Base-by-base conservation (phyloP, 2,113 vertebrate species). In the Campylomormyrus numenius region DNA sequence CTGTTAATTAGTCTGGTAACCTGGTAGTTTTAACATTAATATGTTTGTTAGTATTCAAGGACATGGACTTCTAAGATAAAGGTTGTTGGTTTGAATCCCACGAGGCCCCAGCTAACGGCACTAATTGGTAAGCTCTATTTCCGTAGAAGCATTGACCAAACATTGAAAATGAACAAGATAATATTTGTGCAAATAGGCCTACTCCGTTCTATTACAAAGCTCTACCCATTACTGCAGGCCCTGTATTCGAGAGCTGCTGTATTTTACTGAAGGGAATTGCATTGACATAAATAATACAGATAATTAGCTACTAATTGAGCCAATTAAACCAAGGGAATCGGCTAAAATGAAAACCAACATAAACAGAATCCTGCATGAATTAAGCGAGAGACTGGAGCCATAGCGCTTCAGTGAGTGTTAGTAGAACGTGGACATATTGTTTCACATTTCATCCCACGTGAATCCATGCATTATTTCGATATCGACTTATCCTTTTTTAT, bases 271-370 rank as follows among this genome's bases (percentile, higher is more conserved):
- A 53, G 50, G 49, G 85, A 53, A 87, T 53, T 87, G 24, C 50
- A 17, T 19, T 53, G 85, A 53, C 85, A 87, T 19, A 87, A 53
- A 87, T 48, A 87, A 87, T 87, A 52, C 85, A 52, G 83, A 85
- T 85, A 85, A 85, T 85, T 48, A 85, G 45, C 50, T 56, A 53
- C n/a, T 87, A 87, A 87, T 87, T 87, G 49, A 50, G 85, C 49
- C 85, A 52, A 87, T 52, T 87, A 87, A 87, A n/a, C 85, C 85
- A 87, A 48, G 27, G 27, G 85, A 87, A 87, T 53, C 27, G 27
- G 27, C n/a, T 87, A 17, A 35, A 87, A 87, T 52, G 85, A 87
- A 53, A 87, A 87, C 45, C 85, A 53, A 50, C n/a, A 35, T 56
- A 19, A 87, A 27, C 31, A 17, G 85, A 53, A 21, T 48, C 83